Base-by-base conservation (phyloP, 2,797 vertebrate species). In the Scyliorhinus canicula region DNA sequence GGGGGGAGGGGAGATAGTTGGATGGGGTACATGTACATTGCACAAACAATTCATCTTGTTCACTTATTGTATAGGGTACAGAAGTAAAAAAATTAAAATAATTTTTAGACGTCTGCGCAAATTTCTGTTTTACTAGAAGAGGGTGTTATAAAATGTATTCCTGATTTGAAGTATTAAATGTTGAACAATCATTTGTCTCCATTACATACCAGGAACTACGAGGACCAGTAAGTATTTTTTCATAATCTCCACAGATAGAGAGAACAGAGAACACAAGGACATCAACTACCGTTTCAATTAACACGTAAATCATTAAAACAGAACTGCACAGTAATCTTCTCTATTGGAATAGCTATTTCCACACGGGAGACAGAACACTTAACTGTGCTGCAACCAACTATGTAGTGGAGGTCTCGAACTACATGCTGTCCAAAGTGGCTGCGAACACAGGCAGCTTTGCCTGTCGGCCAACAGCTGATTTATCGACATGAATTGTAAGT, bases 391-490 rank as follows among this genome's bases (percentile, higher is more conserved):
- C 88, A n/a, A 91, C 88, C 57, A 91, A 91, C 40, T 82, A 24
- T 26, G 5, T 47, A 8, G 79, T 47, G 44, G 60, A 44, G 60
- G 63, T 91, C 52, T 16, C 44, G 57, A 65, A 91, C 88, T 44
- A 91, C 21, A 11, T 7, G 1, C 86, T 90, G 35, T 60, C 55
- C 86, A 90, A 90, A 90, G 55, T 90, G 52, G 31, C 60, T 91
- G 40, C 2, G n/a, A 91, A 91, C 47, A 91, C 24, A 91, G 57
- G 40, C 88, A 91, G 60, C 60, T 65, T 60, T 65, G 8, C 24
- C 60, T 65, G 40, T 91, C 26, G 8, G 63, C n/a, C 88, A 91
- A 65, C 88, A 91, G 88, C 88, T 91, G n/a, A 44, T 86, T 57
- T n/a, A n/a, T 44, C n/a, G n/a, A 63, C 88, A 63, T 65, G 60